Conservation (phyloP, 2,888 invertebrate genomes). For the Morpho helenor region DNA sequence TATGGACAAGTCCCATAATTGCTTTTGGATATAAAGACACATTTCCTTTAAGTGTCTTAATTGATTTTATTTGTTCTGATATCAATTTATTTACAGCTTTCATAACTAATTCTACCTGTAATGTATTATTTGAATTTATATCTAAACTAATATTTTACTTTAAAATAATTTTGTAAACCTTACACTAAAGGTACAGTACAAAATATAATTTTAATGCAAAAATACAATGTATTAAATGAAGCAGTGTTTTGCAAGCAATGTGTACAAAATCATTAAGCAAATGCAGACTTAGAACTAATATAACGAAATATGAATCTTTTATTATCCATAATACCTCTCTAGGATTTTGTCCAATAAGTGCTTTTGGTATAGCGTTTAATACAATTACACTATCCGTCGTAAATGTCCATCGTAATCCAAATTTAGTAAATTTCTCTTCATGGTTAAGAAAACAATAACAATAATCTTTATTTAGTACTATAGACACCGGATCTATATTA, state of each 20-base stretch:
- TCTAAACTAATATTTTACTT: background rate
- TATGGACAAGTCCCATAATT: conserved; percentile 66
- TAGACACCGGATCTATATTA: conserved; percentile 41
- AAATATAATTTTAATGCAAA: no score
- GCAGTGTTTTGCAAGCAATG: no score
- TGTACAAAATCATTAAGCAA: no score
- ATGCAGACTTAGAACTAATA: no score
- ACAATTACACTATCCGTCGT: conserved; percentile 57
- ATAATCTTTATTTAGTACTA: conserved; percentile 64
- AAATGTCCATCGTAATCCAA: conserved; percentile 77
- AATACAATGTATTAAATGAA: no score
- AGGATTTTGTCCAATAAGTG: conserved; percentile 77
- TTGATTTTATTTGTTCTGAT: conserved; percentile 76
- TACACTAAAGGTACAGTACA: no score
- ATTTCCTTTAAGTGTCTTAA: conserved; percentile 72
- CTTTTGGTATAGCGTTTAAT: conserved; percentile 80
- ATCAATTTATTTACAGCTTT: conserved; percentile 72
- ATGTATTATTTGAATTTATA: conserved; percentile 6
- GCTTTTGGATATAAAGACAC: conserved; percentile 59
- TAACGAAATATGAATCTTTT: background rate
- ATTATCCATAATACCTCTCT: conserved; percentile 61
- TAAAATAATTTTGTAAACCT: no score
- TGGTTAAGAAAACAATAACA: conserved; percentile 75
- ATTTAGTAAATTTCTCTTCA: conserved; percentile 71
- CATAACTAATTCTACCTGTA: conserved; percentile 57